These are phyloP conservation scores for Zelleria hepariella DNA, from an alignment of 2,888 invertebrate genomes.

Conservation along the genomic window DNA sequence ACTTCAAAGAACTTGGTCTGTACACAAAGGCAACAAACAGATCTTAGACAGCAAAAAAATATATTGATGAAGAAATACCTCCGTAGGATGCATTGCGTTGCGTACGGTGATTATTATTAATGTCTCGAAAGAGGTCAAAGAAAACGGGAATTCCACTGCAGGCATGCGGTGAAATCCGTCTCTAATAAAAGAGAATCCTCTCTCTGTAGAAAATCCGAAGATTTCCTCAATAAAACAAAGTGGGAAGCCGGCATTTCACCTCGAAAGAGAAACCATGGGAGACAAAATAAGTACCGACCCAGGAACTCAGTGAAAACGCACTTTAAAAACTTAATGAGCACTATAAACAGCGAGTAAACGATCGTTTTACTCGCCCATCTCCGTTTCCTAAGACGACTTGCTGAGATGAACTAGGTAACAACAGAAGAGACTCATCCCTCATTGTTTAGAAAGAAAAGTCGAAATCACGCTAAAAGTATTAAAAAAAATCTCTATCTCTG, in stretches of 20 bases:
- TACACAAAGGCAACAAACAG: too few relatives aligned
- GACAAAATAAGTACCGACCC: not conserved
- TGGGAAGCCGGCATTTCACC: not conserved
- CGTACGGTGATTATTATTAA: too few relatives aligned
- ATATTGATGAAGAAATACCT: too few relatives aligned
- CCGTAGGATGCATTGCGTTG: too few relatives aligned
- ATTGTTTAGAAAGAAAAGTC: too few relatives aligned
- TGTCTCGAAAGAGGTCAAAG: too few relatives aligned
- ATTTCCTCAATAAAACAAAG: not conserved
- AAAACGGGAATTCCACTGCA: too few relatives aligned
- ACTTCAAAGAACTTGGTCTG: too few relatives aligned
- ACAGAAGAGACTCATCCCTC: not conserved
- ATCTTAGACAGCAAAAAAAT: too few relatives aligned
- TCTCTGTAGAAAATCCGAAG: not conserved
- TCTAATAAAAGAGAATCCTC: not conserved
- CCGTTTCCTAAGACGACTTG: not conserved
- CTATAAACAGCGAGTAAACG: not conserved
- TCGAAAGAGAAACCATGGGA: not conserved
- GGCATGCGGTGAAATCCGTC: too few relatives aligned
- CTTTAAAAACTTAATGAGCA: not conserved
- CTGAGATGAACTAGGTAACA: not conserved
- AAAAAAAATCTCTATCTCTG: too few relatives aligned
- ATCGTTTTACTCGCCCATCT: not conserved
- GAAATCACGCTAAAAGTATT: too few relatives aligned
- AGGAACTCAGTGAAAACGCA: not conserved